Base-by-base conservation (phyloP, 2,888 invertebrate genomes). In the Spisula solida region DNA sequence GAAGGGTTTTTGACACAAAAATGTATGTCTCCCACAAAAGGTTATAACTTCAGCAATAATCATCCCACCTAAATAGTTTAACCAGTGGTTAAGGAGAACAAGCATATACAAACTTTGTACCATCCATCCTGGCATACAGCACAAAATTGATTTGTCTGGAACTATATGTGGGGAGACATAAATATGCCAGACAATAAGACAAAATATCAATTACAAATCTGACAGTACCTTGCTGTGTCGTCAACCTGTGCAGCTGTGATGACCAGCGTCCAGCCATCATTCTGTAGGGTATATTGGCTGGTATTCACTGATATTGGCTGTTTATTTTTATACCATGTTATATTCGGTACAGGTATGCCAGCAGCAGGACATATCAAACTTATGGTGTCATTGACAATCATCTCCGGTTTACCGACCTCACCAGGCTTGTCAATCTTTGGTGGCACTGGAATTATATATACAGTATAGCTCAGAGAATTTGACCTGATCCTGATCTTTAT, bases 321-420 rank as follows among this genome's bases (percentile, higher is more conserved):
- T 47, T 94, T 94, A 70, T 93, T 92, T 60, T 92, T 93, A 84
- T 95, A 96, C 97, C 97, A 97, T 1, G 95, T 94, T 41, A 97
- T 96, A 29, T 92, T 91, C 16, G 97, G 97, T 18, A 94, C 92
- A 0, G 97, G 97, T n/a, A 95, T 94, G 41, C 97, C 97, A 2
- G 96, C 94, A 12, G 97, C 96, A 47, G 97, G 97, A 91, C 97
- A 97, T 5, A 95, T 95, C 51, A 97, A 93, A n/a, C 94, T 95
- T 14, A 97, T 94, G 12, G 94, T 92, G 47, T 94, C 92, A 34
- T 95, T 94, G 31, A 92, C 89, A n/a, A 96, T 92, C 14, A 95
- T 95, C 86, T 96, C 96, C 5, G 94, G 93, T 48, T 91, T 91
- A 10, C 94, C 93, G 41, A 96, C 93, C 16, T 91, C 94, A 41